Conservation (phyloP, 1,140 invertebrate species). For the Drosophila lacteicornis region DNA sequence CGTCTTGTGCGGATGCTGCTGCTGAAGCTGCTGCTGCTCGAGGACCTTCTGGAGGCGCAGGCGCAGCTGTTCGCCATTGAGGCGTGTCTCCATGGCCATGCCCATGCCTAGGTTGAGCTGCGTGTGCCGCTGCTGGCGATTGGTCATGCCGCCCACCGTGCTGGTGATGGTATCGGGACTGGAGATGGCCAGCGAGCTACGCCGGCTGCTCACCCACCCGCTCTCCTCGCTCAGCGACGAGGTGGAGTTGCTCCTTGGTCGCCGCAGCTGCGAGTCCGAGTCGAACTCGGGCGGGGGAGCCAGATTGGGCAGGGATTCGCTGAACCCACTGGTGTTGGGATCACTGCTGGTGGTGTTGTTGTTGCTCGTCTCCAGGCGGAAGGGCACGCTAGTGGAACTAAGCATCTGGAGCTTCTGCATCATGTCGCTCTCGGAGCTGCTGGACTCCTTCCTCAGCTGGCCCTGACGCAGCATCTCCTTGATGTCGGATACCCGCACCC, state of each 20-base stretch:
- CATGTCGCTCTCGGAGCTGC: conserved; percentile 79
- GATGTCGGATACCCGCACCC: conserved; percentile 79
- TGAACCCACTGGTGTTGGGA: conserved; percentile 80
- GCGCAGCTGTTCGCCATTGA: conserved; percentile 88
- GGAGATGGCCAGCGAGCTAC: conserved; percentile 86
- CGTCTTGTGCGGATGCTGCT: conserved; percentile 60
- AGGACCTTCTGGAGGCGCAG: conserved; percentile 87
- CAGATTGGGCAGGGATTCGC: conserved; percentile 88
- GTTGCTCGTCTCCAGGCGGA: conserved; percentile 84
- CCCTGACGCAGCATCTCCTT: conserved; percentile 82
- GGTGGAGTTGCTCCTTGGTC: conserved; percentile 87
- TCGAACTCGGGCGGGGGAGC: conserved; percentile 86
- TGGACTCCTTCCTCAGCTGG: conserved; percentile 73
- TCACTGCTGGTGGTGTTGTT: conserved; percentile 79
- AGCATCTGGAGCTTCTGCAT: conserved; percentile 72
- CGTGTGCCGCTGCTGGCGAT: conserved; percentile 84
- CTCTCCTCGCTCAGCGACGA: conserved; percentile 91
- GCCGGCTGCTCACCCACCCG: conserved; percentile 91
- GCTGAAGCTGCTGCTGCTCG: conserved; percentile 72
- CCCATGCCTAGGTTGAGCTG: conserved; percentile 75
- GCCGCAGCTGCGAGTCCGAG: conserved; percentile 43
- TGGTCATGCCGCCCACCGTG: conserved; percentile 43
- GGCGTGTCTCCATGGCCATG: conserved; percentile 81
- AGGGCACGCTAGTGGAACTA: conserved; percentile 73
- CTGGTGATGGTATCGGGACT: conserved; percentile 86